Evolutionary conservation across 2,113 vertebrate species (phyloP), one percentile per base, ranked within the genome.

Genomic region (Myodes glareolus): DNA sequence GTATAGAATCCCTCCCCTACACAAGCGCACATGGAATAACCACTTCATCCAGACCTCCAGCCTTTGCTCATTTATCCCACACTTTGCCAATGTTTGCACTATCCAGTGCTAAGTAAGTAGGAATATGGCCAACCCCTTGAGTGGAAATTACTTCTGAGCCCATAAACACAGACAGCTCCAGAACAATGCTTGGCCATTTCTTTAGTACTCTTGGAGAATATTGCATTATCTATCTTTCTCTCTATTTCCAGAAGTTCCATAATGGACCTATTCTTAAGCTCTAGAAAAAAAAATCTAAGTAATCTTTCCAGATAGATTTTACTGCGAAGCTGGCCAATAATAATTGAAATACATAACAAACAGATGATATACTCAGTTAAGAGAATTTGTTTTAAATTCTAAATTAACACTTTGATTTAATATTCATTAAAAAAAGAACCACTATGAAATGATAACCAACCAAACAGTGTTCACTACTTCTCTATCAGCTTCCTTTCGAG

Each of bases 371-470:
- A 11, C 11, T 85, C 58, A 27, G 3, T 75, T 94, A 90, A 78
- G 61, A 88, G 50, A 75, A 86, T 10, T 65, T 76, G 55, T 27
- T 29, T 39, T 73, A 87, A 93, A 95, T 90, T 96, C 27, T 10
- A 63, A 85, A 80, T 65, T 47, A 91, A 80, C 23, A 80, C 5
- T 47, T 4, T 78, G 23, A 45, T 88, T 52, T 94, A 52, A 73
- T 61, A 5, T 75, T 90, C 58, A 29, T 45, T 8, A 39, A 23
- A 84, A 96, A 88, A 93, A 94, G 67, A 33, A 68, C 91, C 27
- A 17, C 29, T 55, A 9, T 58, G 61, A 39, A 61, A 50, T 8
- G 16, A 29, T 11, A 72, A 31, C 39, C 39, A 58, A 75, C 55
- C 39, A 72, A 0, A 23, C 55, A 52, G 23, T 45, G 42, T 55